These are phyloP conservation scores for Rhogogaster chlorosoma DNA, from an alignment of 2,888 invertebrate genomes.

Conservation along the genomic window DNA sequence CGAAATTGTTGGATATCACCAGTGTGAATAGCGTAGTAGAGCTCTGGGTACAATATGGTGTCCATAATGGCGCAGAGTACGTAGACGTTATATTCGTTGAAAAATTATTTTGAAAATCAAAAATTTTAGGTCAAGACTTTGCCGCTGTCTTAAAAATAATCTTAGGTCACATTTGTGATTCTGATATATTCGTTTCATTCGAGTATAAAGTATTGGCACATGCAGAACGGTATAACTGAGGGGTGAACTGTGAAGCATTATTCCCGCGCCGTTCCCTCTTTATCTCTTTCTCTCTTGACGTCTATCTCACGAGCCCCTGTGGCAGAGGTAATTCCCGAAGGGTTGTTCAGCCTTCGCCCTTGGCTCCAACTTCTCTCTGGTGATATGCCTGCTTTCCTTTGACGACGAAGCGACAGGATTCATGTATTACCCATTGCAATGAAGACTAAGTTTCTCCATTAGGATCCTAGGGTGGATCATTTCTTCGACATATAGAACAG, in stretches of 20 bases:
- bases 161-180: background rate
- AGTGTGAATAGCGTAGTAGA: constrained; percentile 11
- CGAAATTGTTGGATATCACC: constrained; percentile 23
- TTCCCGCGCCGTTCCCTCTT: background rate
- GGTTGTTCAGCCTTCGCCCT: constrained; percentile 28
- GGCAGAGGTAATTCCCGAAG: constrained; percentile 40
- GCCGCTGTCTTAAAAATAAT: background rate
- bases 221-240: constrained; percentile 3
- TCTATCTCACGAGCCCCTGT: background rate
- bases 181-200: background rate
- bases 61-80: background rate
- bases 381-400: constrained; percentile 34
- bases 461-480: background rate
- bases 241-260: constrained; percentile 13
- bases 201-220: constrained; percentile 5
- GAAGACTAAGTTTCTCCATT: constrained; percentile 38
- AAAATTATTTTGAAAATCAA: background rate
- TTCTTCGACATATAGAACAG: constrained; percentile 6
- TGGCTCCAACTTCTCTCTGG: constrained; percentile 7
- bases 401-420: constrained; percentile 30
- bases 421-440: constrained; percentile 29
- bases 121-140: background rate
- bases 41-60: background rate
- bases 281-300: background rate
- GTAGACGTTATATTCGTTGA: background rate